Conservation (phyloP, 2,113 vertebrate species). For the Cyrtonyx montezumae region DNA sequence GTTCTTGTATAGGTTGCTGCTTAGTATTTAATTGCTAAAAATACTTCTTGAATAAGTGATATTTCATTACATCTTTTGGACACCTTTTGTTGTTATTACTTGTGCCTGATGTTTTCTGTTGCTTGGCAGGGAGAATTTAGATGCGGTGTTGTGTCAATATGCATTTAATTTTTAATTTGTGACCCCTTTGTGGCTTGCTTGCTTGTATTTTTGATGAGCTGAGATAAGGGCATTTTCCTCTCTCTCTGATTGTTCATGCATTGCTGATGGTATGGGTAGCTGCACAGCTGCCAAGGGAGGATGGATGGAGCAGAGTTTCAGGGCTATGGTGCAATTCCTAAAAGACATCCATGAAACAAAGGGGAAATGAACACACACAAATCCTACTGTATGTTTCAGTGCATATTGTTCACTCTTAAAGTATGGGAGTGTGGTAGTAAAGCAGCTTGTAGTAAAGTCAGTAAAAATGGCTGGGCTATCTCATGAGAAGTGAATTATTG, state of each 20-base stretch:
- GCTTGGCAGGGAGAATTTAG: background rate
- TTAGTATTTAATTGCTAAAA: background rate
- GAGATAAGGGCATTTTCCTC: conserved; percentile 61
- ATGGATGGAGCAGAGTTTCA: background rate
- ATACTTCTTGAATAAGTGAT: background rate
- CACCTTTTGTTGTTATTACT: background rate
- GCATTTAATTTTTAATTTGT: conserved; percentile 75
- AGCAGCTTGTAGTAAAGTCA: background rate
- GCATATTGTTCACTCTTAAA: background rate
- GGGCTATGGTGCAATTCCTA: background rate
- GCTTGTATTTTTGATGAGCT: conserved; percentile 76
- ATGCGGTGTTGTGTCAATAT: conserved; percentile 52
- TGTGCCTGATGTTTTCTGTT: background rate
- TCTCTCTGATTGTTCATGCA: conserved; percentile 43
- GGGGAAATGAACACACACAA: background rate
- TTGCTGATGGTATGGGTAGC: conserved; percentile 54
- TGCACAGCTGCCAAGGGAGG: conserved; percentile 9
- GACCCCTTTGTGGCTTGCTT: conserved; percentile 44
- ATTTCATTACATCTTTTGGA: background rate
- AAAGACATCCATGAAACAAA: background rate
- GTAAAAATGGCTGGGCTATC: background rate
- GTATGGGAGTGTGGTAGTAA: background rate
- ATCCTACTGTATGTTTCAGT: background rate
- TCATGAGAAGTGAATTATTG: background rate
- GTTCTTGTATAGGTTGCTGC: background rate